Conservation (phyloP, 2,888 invertebrate genomes). For the Blera fallax region DNA sequence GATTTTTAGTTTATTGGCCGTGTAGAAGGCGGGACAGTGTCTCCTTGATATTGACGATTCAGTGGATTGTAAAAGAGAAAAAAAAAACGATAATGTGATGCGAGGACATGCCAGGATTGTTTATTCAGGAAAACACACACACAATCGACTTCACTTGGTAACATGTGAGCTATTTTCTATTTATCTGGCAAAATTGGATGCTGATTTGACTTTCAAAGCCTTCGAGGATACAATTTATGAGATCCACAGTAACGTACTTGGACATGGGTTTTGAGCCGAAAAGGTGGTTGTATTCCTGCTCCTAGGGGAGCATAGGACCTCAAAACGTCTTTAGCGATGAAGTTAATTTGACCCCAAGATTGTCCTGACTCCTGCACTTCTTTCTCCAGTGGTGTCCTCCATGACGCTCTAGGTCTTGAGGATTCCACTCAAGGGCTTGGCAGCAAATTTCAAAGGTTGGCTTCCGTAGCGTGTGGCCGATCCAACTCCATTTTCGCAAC, state of each 20-base stretch:
- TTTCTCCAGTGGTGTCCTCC: no score
- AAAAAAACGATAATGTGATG: background rate
- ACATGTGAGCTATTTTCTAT: no score
- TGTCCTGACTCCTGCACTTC: no score
- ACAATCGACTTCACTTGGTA: background rate
- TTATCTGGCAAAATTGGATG: background rate
- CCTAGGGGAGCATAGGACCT: no score
- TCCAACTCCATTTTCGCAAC: no score
- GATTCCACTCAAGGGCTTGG: no score
- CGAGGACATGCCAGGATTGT: background rate
- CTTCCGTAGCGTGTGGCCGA: no score
- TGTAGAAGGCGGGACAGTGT: background rate
- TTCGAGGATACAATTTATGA: no score
- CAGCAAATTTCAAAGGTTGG: no score
- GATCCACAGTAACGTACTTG: background rate
- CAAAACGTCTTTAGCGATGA: no score
- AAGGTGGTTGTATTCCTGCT: background rate
- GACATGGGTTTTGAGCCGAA: background rate
- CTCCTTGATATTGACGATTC: background rate
- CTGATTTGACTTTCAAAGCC: background rate
- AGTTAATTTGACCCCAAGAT: no score
- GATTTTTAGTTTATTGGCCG: constrained; percentile 22
- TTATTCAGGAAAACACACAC: background rate
- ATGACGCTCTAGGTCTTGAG: no score
- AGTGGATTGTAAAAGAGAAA: background rate